Base-by-base conservation (phyloP, 2,113 vertebrate genomes). In the Noctilio leporinus region DNA sequence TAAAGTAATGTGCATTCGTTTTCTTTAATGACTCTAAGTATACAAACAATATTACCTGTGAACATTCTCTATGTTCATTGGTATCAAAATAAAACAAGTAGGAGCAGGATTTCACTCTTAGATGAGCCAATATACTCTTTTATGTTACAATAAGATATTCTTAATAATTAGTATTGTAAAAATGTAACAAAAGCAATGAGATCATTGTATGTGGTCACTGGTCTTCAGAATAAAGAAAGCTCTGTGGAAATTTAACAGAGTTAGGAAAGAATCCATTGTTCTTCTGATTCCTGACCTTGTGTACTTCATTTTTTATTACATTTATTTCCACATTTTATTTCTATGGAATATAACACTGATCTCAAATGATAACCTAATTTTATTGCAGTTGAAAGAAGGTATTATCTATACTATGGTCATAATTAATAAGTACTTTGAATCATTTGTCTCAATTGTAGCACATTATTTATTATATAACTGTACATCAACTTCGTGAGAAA, bases 161-260 rank as follows among this genome's bases (percentile, higher is more conserved):
- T 97, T 97, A 98, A 98, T 97, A 64, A 78, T 69, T 98, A 93
- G 84, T 88, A 96, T 96, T 96, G 97, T 98, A 97, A 98, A 97
- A 98, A 97, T 89, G 93, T 97, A n/a, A 94, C 94, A 98, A 70
- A 93, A 93, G 96, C 82, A 90, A 86, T 98, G 97, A 98, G 98
- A 97, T 96, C 98, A 98, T 95, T 67, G 64, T 86, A 70, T 92
- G 30, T 43, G 78, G 77, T 5, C 72, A 82, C 57, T 96, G 95
- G 95, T 81, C 82, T 98, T 97, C 75, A 64, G 93, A 89, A 59
- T 91, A 77, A 96, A 89, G 47, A 33, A 30, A 45, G 9, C 38
- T 92, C 45, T 89, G 45, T 73, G 55, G 47, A 91, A 95, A 95
- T 35, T 53, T 59, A 75, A 82, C 91, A 75, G 89, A 88, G 49